Percentiles rank a stretch among this genome's conserved stretches.
Evolutionary conservation across 2,113 vertebrate species (phyloP).

Genomic region (Coturnix japonica): DNA sequence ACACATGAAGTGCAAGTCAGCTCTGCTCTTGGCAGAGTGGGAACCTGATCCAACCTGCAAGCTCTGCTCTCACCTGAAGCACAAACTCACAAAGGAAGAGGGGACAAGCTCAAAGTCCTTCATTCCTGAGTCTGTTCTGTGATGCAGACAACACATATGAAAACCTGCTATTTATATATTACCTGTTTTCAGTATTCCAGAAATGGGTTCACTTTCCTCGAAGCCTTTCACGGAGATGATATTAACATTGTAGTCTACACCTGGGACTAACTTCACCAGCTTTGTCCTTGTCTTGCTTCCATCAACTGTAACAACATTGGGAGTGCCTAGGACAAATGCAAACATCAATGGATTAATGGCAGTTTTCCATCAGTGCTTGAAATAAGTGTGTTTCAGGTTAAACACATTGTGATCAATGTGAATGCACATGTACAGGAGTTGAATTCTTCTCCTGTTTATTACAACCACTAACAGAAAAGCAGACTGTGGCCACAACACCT

Average conservation of each 20-base stretch:
- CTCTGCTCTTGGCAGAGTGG: background rate
- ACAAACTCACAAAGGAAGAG: background rate
- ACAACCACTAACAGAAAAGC: background rate
- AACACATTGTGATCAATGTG: background rate
- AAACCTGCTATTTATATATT: background rate
- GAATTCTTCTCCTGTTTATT: background rate
- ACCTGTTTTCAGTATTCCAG: constrained; percentile 91
- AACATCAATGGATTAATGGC: background rate
- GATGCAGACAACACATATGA: background rate
- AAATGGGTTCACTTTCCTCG: constrained; percentile 90
- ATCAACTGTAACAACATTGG: constrained; percentile 81
- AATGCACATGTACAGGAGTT: background rate
- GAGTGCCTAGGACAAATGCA: constrained; percentile 77
- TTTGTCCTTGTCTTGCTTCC: constrained; percentile 82
- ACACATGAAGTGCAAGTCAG: background rate
- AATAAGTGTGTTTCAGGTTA: background rate
- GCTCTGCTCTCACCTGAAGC: background rate
- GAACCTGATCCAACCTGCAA: background rate
- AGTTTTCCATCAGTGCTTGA: background rate
- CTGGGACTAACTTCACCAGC: constrained; percentile 86
- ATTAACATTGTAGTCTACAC: constrained; percentile 87
- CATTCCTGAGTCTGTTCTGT: background rate
- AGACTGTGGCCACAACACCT: background rate
- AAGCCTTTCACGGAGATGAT: constrained; percentile 88
- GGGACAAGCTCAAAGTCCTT: background rate